Percentiles rank a stretch among this genome's conserved stretches.
These are phyloP conservation scores for Fopius arisanus DNA, from an alignment of 1,140 invertebrate species.

Conservation along the genomic window DNA sequence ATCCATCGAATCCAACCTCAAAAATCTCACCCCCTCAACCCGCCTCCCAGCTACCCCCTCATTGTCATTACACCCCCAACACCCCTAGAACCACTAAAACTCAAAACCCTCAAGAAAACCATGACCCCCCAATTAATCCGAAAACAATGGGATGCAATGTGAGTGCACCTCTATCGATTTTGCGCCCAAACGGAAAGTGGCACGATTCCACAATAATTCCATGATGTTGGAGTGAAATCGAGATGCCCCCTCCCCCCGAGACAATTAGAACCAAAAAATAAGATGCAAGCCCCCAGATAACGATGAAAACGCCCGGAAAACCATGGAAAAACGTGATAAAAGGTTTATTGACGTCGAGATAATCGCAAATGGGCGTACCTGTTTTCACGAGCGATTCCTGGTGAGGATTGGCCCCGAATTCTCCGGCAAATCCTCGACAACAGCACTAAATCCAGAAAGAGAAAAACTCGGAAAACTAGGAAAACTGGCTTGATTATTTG, in stretches of 20 bases:
- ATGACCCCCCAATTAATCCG: neutral
- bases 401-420: neutral
- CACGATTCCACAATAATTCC: constrained; percentile 37
- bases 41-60: neutral
- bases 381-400: neutral
- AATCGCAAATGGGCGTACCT: constrained; percentile 39
- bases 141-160: neutral
- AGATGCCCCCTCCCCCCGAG: neutral
- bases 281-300: too few relatives aligned
- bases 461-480: too few relatives aligned
- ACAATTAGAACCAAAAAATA: too few relatives aligned
- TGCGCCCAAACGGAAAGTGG: constrained; percentile 41
- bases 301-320: neutral
- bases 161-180: constrained; percentile 40
- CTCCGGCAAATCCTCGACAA: too few relatives aligned
- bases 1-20: neutral
- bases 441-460: too few relatives aligned
- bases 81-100: neutral
- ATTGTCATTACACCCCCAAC: too few relatives aligned
- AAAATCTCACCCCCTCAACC: neutral
- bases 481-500: too few relatives aligned
- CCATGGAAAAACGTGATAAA: neutral
- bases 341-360: neutral
- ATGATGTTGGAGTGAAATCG: constrained; percentile 28
- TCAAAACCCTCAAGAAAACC: neutral